phyloP scores from a whole-genome alignment of 2,888 invertebrate genomes.

The Nasonia oneida region DNA sequence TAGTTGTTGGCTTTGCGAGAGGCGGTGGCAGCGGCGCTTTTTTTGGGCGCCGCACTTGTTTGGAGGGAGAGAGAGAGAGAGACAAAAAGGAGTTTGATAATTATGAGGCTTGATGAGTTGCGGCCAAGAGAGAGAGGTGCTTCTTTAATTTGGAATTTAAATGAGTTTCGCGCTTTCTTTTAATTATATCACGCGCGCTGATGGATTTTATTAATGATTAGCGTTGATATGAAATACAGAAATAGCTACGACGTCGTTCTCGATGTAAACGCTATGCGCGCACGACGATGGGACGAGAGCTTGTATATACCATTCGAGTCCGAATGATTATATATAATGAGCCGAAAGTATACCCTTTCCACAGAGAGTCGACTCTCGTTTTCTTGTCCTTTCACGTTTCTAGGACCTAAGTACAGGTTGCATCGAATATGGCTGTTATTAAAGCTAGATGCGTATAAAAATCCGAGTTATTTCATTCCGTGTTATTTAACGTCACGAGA shows the following conservation, averaged over 20 bases:
- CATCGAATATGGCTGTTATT: conserved; percentile 36
- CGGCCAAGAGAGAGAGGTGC: neutral
- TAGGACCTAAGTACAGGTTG: conserved; percentile 5
- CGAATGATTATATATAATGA: neutral
- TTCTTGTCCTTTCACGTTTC: conserved; percentile 16
- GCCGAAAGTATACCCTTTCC: neutral
- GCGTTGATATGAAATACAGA: neutral
- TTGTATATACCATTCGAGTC: neutral
- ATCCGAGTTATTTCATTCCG: conserved; percentile 10
- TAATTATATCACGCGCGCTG: neutral
- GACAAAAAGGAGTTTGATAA: conserved; percentile 3
- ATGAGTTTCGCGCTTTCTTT: neutral
- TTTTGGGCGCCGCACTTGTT: neutral
- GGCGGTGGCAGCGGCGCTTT: neutral
- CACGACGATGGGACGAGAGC: too few species aligned
- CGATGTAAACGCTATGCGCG: neutral
- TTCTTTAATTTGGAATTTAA: neutral
- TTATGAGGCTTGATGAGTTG: conserved; percentile 8
- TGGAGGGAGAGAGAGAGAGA: too few species aligned
- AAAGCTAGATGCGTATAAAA: conserved; percentile 16
- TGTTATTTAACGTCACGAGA: conserved; percentile 32
- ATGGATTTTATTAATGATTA: neutral
- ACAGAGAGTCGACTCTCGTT: neutral
- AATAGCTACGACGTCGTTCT: neutral
- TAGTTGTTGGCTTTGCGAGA: conserved; percentile 21